A percentile compares a stretch with the other conserved stretches of the same genome.
These are phyloP conservation scores for Bombylius major DNA, from an alignment of 2,888 invertebrate genomes.

Conservation along the genomic window DNA sequence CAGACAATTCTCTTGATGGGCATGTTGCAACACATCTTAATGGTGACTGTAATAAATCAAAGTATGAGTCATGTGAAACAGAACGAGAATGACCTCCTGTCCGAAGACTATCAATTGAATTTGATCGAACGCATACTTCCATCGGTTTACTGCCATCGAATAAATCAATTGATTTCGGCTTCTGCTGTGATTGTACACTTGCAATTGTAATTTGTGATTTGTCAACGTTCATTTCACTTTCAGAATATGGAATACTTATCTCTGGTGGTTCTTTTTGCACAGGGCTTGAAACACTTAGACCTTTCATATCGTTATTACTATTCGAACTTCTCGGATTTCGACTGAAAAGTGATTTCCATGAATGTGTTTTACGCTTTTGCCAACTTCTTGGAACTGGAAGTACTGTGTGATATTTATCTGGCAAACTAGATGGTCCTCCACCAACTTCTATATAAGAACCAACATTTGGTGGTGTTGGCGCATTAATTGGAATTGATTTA, in stretches of 20 bases:
- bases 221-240: constrained; percentile 3
- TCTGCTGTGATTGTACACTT: constrained; percentile 8
- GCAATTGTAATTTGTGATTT: not conserved
- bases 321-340: constrained; percentile 31
- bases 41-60: constrained; percentile 47
- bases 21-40: constrained; percentile 30
- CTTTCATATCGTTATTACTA: constrained; percentile 24
- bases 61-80: constrained; percentile 88
- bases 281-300: constrained; percentile 14
- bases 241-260: constrained; percentile 6
- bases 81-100: constrained; percentile 47
- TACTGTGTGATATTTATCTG: constrained; percentile 77
- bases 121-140: constrained; percentile 35
- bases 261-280: constrained; percentile 8
- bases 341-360: constrained; percentile 38
- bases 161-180: constrained; percentile 30
- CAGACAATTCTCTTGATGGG: constrained; percentile 57
- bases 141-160: constrained; percentile 34
- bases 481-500: constrained; percentile 35
- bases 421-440: constrained; percentile 63
- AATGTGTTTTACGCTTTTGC: constrained; percentile 37
- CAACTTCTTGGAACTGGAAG: constrained; percentile 63
- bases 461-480: constrained; percentile 27
- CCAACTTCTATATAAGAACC: constrained; percentile 58
- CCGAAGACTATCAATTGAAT: constrained; percentile 36